Evolutionary conservation across 2,888 invertebrate species (phyloP).

Genomic region (Acleris sparsana): DNA sequence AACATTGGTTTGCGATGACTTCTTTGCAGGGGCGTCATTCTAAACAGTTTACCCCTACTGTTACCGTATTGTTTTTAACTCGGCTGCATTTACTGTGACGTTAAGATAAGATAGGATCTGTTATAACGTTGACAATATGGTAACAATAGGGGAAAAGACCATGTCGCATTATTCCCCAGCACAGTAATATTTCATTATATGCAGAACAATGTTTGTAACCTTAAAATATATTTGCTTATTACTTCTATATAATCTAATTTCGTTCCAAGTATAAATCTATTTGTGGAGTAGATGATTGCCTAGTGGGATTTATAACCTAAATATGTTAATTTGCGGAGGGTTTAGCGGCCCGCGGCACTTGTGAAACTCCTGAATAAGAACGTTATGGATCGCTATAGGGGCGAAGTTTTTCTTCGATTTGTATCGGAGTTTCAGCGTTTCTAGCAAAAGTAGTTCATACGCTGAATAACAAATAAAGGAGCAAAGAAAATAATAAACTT

Average conservation of each 20-base stretch:
- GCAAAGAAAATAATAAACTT: not conserved
- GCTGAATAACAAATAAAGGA: slow-evolving; percentile 11
- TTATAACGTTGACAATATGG: too few relatives aligned
- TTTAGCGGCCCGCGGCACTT: slow-evolving; percentile 10
- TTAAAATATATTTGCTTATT: not conserved
- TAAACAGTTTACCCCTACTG: too few relatives aligned
- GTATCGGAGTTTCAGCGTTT: slow-evolving; percentile 15
- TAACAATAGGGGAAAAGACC: too few relatives aligned
- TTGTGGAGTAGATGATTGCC: slow-evolving; percentile 7
- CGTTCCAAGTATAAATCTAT: slow-evolving; percentile 4
- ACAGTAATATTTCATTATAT: too few relatives aligned
- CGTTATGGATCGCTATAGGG: slow-evolving; percentile 19
- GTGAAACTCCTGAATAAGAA: slow-evolving; percentile 4
- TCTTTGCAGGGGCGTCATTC: too few relatives aligned
- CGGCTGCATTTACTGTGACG: too few relatives aligned
- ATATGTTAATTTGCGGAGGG: slow-evolving; percentile 24
- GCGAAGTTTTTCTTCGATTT: slow-evolving; percentile 21
- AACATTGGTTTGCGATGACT: too few relatives aligned
- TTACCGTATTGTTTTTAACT: too few relatives aligned
- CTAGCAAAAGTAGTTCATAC: slow-evolving; percentile 1
- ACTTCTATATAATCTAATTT: not conserved
- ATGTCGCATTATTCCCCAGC: too few relatives aligned
- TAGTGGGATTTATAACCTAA: slow-evolving; percentile 25
- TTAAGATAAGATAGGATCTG: too few relatives aligned
- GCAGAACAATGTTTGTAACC: too few relatives aligned